phyloP scores from a whole-genome alignment of 2,888 invertebrate genomes.

The Lasioglossum malachurum region DNA sequence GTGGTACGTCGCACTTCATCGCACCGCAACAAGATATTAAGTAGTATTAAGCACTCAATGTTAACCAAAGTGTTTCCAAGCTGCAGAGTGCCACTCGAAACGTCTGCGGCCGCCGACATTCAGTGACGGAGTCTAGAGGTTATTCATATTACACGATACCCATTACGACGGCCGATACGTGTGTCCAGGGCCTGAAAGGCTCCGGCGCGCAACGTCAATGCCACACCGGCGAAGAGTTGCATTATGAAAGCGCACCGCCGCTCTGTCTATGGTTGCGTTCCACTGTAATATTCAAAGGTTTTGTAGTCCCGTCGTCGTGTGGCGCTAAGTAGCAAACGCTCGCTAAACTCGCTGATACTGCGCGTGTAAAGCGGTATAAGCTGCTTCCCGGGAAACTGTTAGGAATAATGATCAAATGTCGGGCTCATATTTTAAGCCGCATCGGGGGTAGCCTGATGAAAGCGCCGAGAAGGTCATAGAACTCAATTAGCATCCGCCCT shows the following conservation, averaged over 20 bases:
- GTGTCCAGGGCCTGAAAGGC: not conserved
- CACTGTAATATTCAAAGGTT: constrained; percentile 16
- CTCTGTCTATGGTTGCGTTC: not conserved
- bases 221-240: not conserved
- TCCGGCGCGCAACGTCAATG: not conserved
- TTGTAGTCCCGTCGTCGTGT: not conserved
- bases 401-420: not conserved
- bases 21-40: constrained; percentile 47
- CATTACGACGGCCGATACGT: constrained; percentile 20
- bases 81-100: constrained; percentile 53
- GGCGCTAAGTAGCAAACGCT: constrained; percentile 1
- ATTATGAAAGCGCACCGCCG: not conserved
- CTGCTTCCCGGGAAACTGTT: not conserved
- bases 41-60: constrained; percentile 44
- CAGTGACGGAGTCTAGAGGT: constrained; percentile 31
- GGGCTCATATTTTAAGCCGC: not conserved
- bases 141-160: constrained; percentile 28
- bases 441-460: not conserved
- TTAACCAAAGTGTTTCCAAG: constrained; percentile 59
- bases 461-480: not conserved
- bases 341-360: not conserved
- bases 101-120: constrained; percentile 25
- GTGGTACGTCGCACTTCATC: constrained; percentile 33
- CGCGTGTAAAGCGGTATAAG: not conserved
- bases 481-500: not conserved